Base-by-base conservation (phyloP, 1,140 invertebrate genomes). In the Nephotettix cincticeps region DNA sequence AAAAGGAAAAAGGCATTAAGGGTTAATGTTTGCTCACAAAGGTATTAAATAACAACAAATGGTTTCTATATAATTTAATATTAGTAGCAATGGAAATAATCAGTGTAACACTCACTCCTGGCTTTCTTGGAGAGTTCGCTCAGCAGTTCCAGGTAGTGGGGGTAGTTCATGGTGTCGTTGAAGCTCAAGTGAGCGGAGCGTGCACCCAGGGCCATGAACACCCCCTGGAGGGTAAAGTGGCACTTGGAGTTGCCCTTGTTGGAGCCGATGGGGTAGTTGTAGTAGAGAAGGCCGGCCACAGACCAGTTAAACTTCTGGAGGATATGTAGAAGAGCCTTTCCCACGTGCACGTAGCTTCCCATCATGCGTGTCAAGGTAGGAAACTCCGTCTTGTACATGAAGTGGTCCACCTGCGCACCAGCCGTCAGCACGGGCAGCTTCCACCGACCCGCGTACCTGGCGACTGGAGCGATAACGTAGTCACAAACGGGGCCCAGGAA, bases 401-500 rank as follows among this genome's bases (percentile, higher is more conserved):
- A 95, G 47, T 91, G 89, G 70, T 93, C 89, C 0, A 92, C 92
- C 76, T 93, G 90, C 0, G 89, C 95, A 0, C 92, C 93, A 0
- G 93, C 88, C 1, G 94, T 95, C 4, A 98, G 79, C 0, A 97
- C 88, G 0, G 96, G 95, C 21, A 96, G 91, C 0, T 89, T 84
- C 95, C 95, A 98, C n/a, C 87, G 87, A 3, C 91, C 89, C 0
- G 93, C 88, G 78, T 96, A 96, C 14, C 95, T 84, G 0, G 93
- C 91, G 0, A 98, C 93, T 0, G 95, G 94, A 0, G 95, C 94
- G 65, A 97, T 86, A 1, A 93, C 93, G 80, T 96, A 97, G 75
- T 96, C 93, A 81, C 95, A 97, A 0, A 94, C 89, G 0, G 95
- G 92, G 0, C 95, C 96, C 75, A 97, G 86, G 78, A 97, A 94